Evolutionary conservation across 1,140 invertebrate genomes (phyloP), one percentile per base, ranked within the genome.

Genomic region (Drosophila bocqueti): DNA sequence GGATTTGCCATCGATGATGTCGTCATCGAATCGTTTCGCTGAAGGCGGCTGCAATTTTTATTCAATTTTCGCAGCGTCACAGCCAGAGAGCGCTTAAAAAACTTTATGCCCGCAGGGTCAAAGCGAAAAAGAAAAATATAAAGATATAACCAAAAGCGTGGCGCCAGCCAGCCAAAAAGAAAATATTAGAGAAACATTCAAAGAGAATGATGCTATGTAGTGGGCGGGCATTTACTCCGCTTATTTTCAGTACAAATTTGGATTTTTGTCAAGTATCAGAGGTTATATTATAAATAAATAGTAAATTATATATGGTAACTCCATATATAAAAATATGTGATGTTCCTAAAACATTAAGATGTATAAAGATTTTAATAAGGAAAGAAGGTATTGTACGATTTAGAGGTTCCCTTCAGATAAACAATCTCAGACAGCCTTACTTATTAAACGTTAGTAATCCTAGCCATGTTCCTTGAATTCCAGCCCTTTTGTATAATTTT

Each of bases 161-260:
- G 46, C 13, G 24, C 26, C 43, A 38, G 34, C 34, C 21, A 62
- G 66, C 68, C 50, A 67, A 76, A 79, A 72, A 43, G 31, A 76
- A 87, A 87, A 87, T 83, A 75, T 87, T 87, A 78, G 76, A 75
- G 82, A 64, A 64, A 75, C 49, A 83, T 69, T 81, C 69, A 74
- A 72, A n/a, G 36, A 31, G 50, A 45, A 21, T 45, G 18, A 18
- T 4, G 11, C 16, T 26, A 16, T 34, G 34, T 11, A n/a, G n/a
- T 24, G 18, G 18, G 18, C 15, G 34, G 34, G 13, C 7, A 42
- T 16, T 15, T 57, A n/a, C n/a, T 16, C 31, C 5, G 16, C 16
- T 58, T 26, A 13, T 24, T 26, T 8, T 13, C 11, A 43, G 4
- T 24, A n/a, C 2, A 38, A 16, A 10, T 9, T 21, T 45, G 5